Evolutionary conservation across 2,113 vertebrate genomes (phyloP), one percentile per base, ranked within the genome.

Genomic region (Epinephelus moara): DNA sequence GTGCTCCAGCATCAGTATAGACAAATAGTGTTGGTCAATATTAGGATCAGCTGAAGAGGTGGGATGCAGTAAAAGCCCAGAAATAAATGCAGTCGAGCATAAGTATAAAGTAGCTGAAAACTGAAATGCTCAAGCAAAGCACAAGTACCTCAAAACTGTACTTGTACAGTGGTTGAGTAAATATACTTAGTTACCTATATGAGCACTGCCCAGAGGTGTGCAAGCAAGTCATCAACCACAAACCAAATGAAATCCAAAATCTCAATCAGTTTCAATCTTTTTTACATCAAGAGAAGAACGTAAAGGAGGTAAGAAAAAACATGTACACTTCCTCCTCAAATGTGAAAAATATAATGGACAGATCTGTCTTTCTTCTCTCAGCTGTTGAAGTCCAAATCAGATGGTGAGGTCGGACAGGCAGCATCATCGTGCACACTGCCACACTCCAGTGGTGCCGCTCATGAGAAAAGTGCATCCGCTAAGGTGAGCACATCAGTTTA

Each of bases 311-410:
- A 15, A 8, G 3, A 11, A 3, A 19, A 59, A 37, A 40, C 2
- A 61, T 4, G 19, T 62, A 47, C n/a, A 75, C 50, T n/a, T 64
- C 25, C 47, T 6, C 23, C 13, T n/a, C 10, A 53, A 53, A n/a
- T 33, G 19, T 50, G 11, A 57, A 18, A 50, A 40, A 14, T 1
- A 12, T 1, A 12, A 67, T n/a, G 2, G 52, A 18, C 19, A 33
- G 8, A 52, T 15, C 3, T 47, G 12, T 80, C 60, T 45, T 42
- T 52, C 1, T 61, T n/a, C 45, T 86, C 49, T 45, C 82, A 98
- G 97, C 94, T 97, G 71, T 95, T 96, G 72, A 96, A 96, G 84
- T 96, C 96, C 66, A 97, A 96, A 90, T 93, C 94, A 4, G 98
- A 98, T 6, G 91, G 92, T 0, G 95, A 96, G 23, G 70, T 91